Conservation (phyloP, 2,888 invertebrate species). For the Copidosoma aretas region DNA sequence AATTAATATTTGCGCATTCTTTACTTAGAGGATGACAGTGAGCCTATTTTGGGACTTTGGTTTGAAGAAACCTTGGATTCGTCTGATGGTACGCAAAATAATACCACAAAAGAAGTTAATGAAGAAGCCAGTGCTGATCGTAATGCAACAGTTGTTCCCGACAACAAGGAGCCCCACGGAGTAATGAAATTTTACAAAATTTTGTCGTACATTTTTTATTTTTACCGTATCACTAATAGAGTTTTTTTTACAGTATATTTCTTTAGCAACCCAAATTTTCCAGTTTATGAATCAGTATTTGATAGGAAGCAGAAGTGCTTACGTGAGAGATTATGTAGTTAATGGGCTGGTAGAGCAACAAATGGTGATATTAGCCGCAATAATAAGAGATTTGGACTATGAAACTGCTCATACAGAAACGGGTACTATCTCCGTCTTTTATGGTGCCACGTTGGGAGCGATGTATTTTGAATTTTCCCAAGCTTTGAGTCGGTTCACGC, state of each 20-base stretch:
- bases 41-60: slow-evolving; percentile 90
- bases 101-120: slow-evolving; percentile 66
- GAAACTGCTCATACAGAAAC: slow-evolving; percentile 86
- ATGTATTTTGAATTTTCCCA: slow-evolving; percentile 79
- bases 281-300: slow-evolving; percentile 84
- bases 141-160: slow-evolving; percentile 72
- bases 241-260: slow-evolving; percentile 74
- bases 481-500: slow-evolving; percentile 78
- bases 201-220: slow-evolving; percentile 7
- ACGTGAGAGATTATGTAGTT: slow-evolving; percentile 73
- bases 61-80: slow-evolving; percentile 92
- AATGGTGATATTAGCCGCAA: slow-evolving; percentile 84
- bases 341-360: slow-evolving; percentile 84
- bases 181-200: slow-evolving; percentile 57
- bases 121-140: slow-evolving; percentile 65
- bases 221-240: slow-evolving; percentile 4
- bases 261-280: slow-evolving; percentile 85
- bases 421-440: slow-evolving; percentile 76
- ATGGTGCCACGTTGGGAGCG: slow-evolving; percentile 74
- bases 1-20: too few species aligned
- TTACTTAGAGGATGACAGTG: slow-evolving; percentile 74
- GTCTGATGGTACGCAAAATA: slow-evolving; percentile 69
- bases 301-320: slow-evolving; percentile 75
- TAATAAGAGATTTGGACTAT: slow-evolving; percentile 88
- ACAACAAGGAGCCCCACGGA: slow-evolving; percentile 80